A percentile compares a stretch with the other conserved stretches of the same genome.
Conservation (phyloP, 2,797 vertebrate genomes). For the Geotrypetes seraphini region DNA sequence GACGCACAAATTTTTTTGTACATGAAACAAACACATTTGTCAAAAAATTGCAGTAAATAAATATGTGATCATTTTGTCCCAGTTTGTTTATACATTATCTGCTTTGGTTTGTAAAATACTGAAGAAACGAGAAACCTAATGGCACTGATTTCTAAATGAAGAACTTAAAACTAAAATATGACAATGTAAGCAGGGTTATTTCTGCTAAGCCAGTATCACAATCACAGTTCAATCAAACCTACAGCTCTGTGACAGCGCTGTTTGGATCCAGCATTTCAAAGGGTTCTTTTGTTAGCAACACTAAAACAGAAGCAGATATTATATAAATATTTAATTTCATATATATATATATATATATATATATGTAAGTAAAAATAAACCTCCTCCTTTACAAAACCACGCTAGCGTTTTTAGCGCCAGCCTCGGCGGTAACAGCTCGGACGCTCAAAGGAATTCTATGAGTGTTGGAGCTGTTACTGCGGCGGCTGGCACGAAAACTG, state of each 20-base stretch:
- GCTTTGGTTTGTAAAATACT: constrained; percentile 58
- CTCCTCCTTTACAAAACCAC: too few species aligned
- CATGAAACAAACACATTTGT: too few species aligned
- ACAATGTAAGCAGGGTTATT: constrained; percentile 32
- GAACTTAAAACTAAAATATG: constrained; percentile 22
- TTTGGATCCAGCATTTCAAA: too few species aligned
- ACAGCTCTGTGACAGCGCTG: constrained; percentile 1
- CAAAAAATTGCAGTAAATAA: constrained; percentile 60
- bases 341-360: too few species aligned
- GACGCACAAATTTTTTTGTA: too few species aligned
- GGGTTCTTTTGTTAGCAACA: too few species aligned
- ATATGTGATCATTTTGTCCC: constrained; percentile 49
- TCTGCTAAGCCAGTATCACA: constrained; percentile 17
- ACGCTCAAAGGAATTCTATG: too few species aligned
- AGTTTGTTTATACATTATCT: constrained; percentile 69
- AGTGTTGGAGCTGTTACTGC: too few species aligned
- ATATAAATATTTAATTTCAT: constrained; percentile 62
- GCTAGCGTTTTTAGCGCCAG: too few species aligned
- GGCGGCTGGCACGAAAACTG: too few species aligned
- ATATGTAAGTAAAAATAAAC: too few species aligned
- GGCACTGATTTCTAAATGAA: constrained; percentile 33
- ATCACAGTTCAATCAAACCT: constrained; percentile 4
- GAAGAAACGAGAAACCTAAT: constrained; percentile 33
- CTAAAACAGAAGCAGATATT: constrained; percentile 46
- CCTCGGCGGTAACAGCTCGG: too few species aligned